A percentile compares a stretch with the other conserved stretches of the same genome.
These are phyloP conservation scores for Drosophila triauraria DNA, from an alignment of 1,140 invertebrate genomes.

Conservation along the genomic window DNA sequence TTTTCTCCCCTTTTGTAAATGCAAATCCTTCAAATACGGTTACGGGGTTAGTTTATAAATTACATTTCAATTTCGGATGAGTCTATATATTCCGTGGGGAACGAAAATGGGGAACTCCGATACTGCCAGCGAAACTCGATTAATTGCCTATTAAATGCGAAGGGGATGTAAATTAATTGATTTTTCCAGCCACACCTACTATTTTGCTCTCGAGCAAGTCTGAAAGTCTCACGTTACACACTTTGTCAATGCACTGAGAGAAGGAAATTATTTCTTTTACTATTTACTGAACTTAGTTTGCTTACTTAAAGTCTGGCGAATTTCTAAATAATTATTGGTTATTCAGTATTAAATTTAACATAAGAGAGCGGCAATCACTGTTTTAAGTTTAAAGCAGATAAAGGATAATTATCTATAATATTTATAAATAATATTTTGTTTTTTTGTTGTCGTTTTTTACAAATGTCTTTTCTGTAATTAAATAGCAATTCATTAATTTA, in stretches of 20 bases:
- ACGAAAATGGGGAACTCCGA: neutral
- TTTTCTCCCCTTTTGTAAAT: neutral
- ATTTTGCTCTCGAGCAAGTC: constrained; percentile 9
- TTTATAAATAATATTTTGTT: too few relatives aligned
- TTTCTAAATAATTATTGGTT: neutral
- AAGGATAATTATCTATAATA: too few relatives aligned
- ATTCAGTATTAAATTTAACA: too few relatives aligned
- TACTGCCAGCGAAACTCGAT: constrained; percentile 33
- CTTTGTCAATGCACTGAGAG: constrained; percentile 14
- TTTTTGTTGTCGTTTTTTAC: too few relatives aligned
- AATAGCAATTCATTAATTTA: too few relatives aligned
- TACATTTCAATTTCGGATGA: constrained; percentile 35
- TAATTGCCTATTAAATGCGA: constrained; percentile 67
- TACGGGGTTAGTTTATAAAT: constrained; percentile 26
- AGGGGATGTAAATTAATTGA: constrained; percentile 71
- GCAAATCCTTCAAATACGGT: constrained; percentile 10
- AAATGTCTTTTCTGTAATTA: too few relatives aligned
- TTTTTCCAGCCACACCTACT: constrained; percentile 35
- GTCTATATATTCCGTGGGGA: constrained; percentile 15
- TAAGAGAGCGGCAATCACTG: too few relatives aligned
- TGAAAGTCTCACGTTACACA: constrained; percentile 41
- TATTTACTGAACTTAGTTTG: neutral
- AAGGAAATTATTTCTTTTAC: neutral
- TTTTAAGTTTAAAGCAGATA: neutral
- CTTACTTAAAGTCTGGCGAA: too few relatives aligned